Base-by-base conservation (phyloP, 2,888 invertebrate genomes). In the Diloba caeruleocephala region DNA sequence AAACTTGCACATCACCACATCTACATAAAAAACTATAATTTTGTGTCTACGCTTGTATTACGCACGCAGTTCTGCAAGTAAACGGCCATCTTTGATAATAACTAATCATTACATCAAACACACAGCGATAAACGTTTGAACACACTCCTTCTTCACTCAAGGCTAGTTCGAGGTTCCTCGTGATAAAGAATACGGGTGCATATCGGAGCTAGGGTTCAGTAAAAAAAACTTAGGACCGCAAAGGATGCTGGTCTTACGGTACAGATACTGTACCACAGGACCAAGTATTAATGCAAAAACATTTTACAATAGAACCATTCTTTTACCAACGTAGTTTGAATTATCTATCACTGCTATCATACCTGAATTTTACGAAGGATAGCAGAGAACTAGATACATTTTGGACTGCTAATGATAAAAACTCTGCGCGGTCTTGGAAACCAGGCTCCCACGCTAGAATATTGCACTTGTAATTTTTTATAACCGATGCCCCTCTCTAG, bases 21-120 rank as follows among this genome's bases (percentile, higher is more conserved):
- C 25, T 10, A 10, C 12, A 26, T 13, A 28, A 55, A 60, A 56
- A 66, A 59, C 48, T 54, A 25, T 49, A 51, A 59, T 67, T 58
- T 55, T 19, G 41, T 33, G 51, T 57, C 45, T 17, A 12, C 13
- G 42, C 0, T 25, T 21, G 42, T 42, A 42, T 63, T 46, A 52
- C 38, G 53, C 42, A 25, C 50, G 50, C 58, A 29, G 33, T 45
- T 52, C 29, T 51, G 28, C 43, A 51, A 12, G 25, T 49, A 38
- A 31, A 39, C 57, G 41, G 45, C 60, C 63, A 67, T 70, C 58
- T 74, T 50, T 46, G 25, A 46, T 78, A 79, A 81, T 76, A 72
- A 61, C 58, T 74, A 76, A 79, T 81, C 56, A 78, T 79, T 78
- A 77, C 39, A 69, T 74, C 73, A 84, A 82, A 84, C 64, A 79